Base-by-base conservation (phyloP, 1,140 invertebrate genomes). In the Megathymus violae region DNA sequence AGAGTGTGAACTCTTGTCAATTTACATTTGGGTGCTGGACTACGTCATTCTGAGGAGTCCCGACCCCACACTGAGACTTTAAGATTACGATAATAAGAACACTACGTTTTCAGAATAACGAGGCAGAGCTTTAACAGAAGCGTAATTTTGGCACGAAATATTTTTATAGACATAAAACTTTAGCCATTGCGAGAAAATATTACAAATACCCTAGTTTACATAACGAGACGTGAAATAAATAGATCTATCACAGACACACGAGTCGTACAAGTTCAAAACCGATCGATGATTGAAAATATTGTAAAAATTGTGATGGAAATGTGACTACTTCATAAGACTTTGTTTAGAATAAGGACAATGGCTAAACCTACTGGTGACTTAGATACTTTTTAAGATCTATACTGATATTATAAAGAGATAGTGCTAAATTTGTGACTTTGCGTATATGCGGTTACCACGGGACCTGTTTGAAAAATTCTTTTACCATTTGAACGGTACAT, bases 241-340 rank as follows among this genome's bases (percentile, higher is more conserved):
- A 82, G 73, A 67, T 56, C 83, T 89, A 89, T 89, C 87, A 88
- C 87, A 89, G 87, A 87, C 84, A 82, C 76, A 86, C 81, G 82
- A 88, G 82, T 86, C 80, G 73, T 72, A 79, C 77, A 78, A 71
- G 74, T 75, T 72, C 79, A 76, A 64, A 88, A 80, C 72, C 76
- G 80, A 84, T 80, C 71, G 66, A 77, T 85, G 80, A 81, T 67
- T 31, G 67, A 46, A 63, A 69, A 52, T 66, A 62, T 64, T 71
- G 44, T 61, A 58, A 65, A 48, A 76, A 71, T 74, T 79, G 50
- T 41, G 17, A 52, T 51, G 1, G 22, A 58, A 60, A 64, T 50
- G 77, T 82, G 74, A 82, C 76, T 73, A 74, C 47, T 80, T 83
- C 82, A 85, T 84, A 86, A 86, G 80, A 86, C 70, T 68, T 69